Evolutionary conservation across 1,140 invertebrate genomes (phyloP).

Genomic region (Homarus americanus): DNA sequence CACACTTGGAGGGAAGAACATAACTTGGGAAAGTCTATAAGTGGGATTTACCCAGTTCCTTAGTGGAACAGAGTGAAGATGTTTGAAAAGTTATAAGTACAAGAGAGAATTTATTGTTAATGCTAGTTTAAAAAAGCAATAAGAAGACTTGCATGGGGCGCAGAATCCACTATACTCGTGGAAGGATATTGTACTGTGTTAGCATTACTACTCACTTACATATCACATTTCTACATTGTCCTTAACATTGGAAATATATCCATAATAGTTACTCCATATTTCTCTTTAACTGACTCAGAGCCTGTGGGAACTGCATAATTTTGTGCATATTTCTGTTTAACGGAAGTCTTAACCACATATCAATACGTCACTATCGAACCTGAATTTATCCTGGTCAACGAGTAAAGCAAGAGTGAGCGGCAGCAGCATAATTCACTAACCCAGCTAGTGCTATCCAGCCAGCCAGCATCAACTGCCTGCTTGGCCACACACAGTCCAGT

Average conservation of each 20-base stretch:
- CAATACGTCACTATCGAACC: conserved; percentile 11
- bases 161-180: conserved; percentile 33
- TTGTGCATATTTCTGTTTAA: conserved; percentile 45
- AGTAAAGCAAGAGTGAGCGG: conserved; percentile 28
- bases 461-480: conserved; percentile 12
- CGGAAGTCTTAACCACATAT: conserved; percentile 30
- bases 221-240: conserved; percentile 48
- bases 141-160: conserved; percentile 16
- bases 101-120: not conserved
- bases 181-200: conserved; percentile 52
- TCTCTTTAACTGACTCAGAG: conserved; percentile 22
- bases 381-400: conserved; percentile 1
- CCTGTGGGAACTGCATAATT: conserved; percentile 44
- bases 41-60: too few species aligned
- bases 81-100: not conserved
- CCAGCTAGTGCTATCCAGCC: conserved; percentile 19
- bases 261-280: conserved; percentile 6
- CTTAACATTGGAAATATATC: conserved; percentile 34
- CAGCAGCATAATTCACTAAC: conserved; percentile 4
- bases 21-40: too few species aligned
- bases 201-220: conserved; percentile 39
- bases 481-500: conserved; percentile 24
- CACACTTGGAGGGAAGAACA: not conserved
- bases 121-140: not conserved
- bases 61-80: not conserved